Percentiles rank a stretch among this genome's conserved stretches.
Evolutionary conservation across 2,113 vertebrate species (phyloP).

Genomic region (Rhea pennata): DNA sequence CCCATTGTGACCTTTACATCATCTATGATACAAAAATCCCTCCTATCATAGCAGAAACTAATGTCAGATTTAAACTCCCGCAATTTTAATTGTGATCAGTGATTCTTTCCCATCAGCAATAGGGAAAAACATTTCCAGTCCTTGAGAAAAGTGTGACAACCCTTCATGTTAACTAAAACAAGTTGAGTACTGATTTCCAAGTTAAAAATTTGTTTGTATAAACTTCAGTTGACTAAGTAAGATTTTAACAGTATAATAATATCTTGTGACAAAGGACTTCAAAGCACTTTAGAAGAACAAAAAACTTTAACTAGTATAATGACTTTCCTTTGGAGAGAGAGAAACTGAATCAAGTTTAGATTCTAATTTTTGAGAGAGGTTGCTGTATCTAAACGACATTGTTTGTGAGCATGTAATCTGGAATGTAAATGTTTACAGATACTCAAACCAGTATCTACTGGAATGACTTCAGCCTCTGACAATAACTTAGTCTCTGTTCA

Average conservation of each 20-base stretch:
- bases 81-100: background rate
- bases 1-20: background rate
- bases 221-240: background rate
- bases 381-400: background rate
- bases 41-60: background rate
- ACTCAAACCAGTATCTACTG: background rate
- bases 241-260: background rate
- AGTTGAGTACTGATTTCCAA: slow-evolving; percentile 27
- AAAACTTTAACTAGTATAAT: background rate
- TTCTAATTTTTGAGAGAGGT: background rate
- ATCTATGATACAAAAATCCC: background rate
- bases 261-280: background rate
- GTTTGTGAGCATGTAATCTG: background rate
- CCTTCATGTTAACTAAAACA: slow-evolving; percentile 20
- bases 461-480: background rate
- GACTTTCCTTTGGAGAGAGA: background rate
- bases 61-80: slow-evolving; percentile 29
- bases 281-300: background rate
- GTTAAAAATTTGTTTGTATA: slow-evolving; percentile 10
- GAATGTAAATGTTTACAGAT: background rate
- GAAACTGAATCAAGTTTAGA: background rate
- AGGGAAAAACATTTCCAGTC: background rate
- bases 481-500: background rate
- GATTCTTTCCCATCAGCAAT: background rate
- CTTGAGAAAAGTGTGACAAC: background rate